These are phyloP conservation scores for Sphaeramia orbicularis DNA, from an alignment of 2,797 vertebrate genomes.

Conservation along the genomic window DNA sequence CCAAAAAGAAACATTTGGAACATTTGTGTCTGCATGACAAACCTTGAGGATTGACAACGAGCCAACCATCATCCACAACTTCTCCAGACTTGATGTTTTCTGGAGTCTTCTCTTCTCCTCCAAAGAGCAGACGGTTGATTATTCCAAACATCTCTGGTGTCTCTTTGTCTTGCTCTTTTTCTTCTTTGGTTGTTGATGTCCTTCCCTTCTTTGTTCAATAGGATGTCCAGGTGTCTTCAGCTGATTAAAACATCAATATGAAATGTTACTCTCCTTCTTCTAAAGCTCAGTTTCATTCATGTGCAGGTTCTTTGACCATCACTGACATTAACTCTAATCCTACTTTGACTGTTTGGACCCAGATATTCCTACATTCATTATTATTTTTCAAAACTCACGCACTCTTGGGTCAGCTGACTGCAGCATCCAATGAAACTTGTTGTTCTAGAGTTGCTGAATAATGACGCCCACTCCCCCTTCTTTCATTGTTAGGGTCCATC, in stretches of 20 bases:
- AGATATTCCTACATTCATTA: conserved; percentile 2
- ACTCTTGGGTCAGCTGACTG: conserved; percentile 63
- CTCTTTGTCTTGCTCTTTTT: conserved; percentile 12
- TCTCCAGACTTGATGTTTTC: conserved; percentile 82
- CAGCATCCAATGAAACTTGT: conserved; percentile 56
- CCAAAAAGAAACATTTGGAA: too few species aligned
- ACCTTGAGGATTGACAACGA: conserved; percentile 93
- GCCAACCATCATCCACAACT: conserved; percentile 92
- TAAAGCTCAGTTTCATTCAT: conserved; percentile 4
- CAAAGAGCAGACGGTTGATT: conserved; percentile 91
- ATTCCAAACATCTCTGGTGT: conserved; percentile 89
- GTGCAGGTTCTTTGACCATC: not conserved
- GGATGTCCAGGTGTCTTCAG: conserved; percentile 19
- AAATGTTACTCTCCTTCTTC: not conserved
- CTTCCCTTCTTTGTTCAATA: conserved; percentile 31
- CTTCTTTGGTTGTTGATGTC: conserved; percentile 1
- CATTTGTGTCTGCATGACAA: conserved; percentile 51
- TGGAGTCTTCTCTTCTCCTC: conserved; percentile 71
- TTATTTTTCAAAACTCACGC: conserved; percentile 50
- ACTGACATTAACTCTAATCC: conserved; percentile 7
- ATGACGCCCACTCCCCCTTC: conserved; percentile 52
- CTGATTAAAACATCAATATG: conserved; percentile 8
- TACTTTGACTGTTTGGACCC: conserved; percentile 18
- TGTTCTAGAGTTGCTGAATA: conserved; percentile 32
- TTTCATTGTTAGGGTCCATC: conserved; percentile 75